Evolutionary conservation across 2,797 vertebrate species (phyloP), one percentile per base, ranked within the genome.

Genomic region (Sparus aurata): DNA sequence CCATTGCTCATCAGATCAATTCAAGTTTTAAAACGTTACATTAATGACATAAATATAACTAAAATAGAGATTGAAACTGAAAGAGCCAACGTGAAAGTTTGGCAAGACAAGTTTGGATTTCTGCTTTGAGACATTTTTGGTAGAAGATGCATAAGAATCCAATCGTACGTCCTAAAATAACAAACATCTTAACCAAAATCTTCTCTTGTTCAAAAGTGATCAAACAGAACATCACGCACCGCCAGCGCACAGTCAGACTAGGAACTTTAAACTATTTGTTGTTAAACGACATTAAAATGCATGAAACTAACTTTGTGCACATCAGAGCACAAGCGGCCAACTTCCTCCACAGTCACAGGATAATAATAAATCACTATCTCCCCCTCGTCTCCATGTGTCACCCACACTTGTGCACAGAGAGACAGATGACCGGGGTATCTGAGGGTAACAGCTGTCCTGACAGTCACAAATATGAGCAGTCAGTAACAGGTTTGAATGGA

Each of bases 371-470:
- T 69, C 27, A 23, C 11, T 13, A 16, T 17, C 50, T 8, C 12
- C 23, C 22, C 34, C 50, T 20, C 45, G 0, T 65, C 69, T 49
- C 67, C 86, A 79, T 72, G 88, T 91, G 87, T 87, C 88, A 84
- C 79, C 34, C 50, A 62, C 87, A 89, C 83, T 76, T 86, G 88
- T 86, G 83, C 80, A 72, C 7, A 80, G 43, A 68, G 12, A 77
- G 79, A 81, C 85, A 69, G 57, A 67, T 77, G 86, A 84, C 11
- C 17, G 2, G 66, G 62, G 54, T 12, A n/a, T 57, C 38, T 9
- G 69, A 67, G 71, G 30, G 52, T 47, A 65, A 2, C 90, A 93
- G 89, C 90, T 93, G 92, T n/a, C 73, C 1, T 27, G 47, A 73
- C 63, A 47, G 67, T 49, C 63, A 20, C 66, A 45, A 1, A 59